Evolutionary conservation across 2,888 invertebrate genomes (phyloP), one percentile per base, ranked within the genome.

Genomic region (Mesochorus sp.): DNA sequence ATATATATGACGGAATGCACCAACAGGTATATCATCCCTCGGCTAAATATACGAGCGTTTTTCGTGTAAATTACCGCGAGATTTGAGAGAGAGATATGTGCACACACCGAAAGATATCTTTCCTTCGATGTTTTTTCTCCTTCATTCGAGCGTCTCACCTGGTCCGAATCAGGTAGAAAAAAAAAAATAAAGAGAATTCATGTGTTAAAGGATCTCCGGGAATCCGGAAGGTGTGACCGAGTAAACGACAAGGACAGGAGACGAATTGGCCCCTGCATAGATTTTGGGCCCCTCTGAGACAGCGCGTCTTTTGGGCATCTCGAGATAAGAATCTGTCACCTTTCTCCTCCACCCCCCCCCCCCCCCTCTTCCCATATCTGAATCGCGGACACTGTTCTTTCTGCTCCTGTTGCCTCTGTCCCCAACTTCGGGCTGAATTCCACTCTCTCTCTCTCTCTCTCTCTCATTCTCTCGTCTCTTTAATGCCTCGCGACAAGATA

Each of bases 321-420:
- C 19, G 77, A 80, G 89, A 89, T 89, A 89, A 89, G 80, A 82
- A 89, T 89, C 88, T 88, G 88, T 89, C 88, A 86, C 83, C 79
- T 81, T 68, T 57, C 44, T 61, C 72, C 51, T 44, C 44, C 34
- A 28, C 31, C 49, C 61, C 19, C 59, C 57, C 61, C 61, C 53
- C 26, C 21, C 10, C 42, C 85, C n/a, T 44, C 31, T 31, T 10
- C n/a, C n/a, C n/a, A n/a, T n/a, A n/a, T n/a, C n/a, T n/a, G n/a
- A n/a, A n/a, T n/a, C n/a, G n/a, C n/a, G n/a, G n/a, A n/a, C n/a
- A n/a, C n/a, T n/a, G n/a, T n/a, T 37, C 44, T 59, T 59, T 59
- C 59, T 77, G 76, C 71, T 77, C 61, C 76, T 55, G 71, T 67
- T 67, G 61, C 55, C 39, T 67, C 67, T 26, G 59, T 80, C n/a